Percentiles rank a stretch among this genome's conserved stretches.
These are phyloP conservation scores for Ibidorhyncha struthersii DNA, from an alignment of 2,113 vertebrate genomes.

Conservation along the genomic window DNA sequence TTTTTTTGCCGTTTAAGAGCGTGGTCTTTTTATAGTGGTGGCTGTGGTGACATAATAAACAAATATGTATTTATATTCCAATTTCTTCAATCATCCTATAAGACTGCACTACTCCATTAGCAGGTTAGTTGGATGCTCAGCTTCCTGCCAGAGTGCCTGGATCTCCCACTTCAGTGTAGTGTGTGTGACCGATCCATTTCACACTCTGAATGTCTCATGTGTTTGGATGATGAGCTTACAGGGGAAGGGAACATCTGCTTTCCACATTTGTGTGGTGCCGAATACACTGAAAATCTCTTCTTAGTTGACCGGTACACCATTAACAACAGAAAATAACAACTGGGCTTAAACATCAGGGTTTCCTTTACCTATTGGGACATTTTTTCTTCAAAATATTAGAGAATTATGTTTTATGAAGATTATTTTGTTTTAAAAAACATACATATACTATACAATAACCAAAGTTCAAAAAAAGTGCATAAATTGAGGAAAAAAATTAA, in stretches of 20 bases:
- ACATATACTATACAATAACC: not conserved
- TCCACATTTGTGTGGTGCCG: not conserved
- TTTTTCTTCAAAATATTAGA: not conserved
- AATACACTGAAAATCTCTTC: not conserved
- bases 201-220: not conserved
- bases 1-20: not conserved
- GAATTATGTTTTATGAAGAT: not conserved
- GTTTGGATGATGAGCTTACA: not conserved
- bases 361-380: not conserved
- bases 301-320: not conserved
- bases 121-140: not conserved
- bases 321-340: not conserved
- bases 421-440: not conserved
- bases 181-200: slow-evolving; percentile 21
- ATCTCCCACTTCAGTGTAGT: not conserved
- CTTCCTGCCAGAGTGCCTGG: not conserved
- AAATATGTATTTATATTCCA: not conserved
- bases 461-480: not conserved
- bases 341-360: not conserved
- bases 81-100: not conserved
- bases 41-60: not conserved
- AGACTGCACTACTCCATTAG: not conserved
- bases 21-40: not conserved
- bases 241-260: not conserved
- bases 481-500: not conserved